These are phyloP conservation scores for Patiria pectinifera DNA, from an alignment of 53 echinoderm and acorn worm species.

Conservation along the genomic window DNA sequence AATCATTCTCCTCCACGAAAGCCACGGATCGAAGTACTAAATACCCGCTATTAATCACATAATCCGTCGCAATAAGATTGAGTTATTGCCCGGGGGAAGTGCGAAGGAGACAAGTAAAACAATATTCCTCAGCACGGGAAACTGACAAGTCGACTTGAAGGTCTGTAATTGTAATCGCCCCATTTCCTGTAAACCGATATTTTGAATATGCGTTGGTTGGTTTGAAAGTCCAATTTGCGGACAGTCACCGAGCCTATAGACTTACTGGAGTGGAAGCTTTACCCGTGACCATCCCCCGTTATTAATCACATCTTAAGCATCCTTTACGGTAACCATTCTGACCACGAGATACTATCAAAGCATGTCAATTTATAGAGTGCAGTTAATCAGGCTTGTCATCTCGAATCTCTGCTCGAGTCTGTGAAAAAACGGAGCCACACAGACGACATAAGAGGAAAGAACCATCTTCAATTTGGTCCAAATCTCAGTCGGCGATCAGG, in stretches of 20 bases:
- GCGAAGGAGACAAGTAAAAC: not conserved
- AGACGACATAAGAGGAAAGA: not conserved
- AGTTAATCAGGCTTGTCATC: not conserved
- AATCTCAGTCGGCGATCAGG: not conserved
- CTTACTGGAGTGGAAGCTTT: not conserved
- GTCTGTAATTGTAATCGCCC: not conserved
- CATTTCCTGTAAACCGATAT: conserved; percentile 5
- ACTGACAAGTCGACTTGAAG: not conserved
- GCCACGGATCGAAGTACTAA: not conserved
- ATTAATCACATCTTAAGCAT: not conserved
- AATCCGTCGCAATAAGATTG: not conserved
- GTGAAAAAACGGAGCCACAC: not conserved
- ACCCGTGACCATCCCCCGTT: not conserved
- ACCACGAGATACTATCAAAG: not conserved
- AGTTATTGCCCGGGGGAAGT: not conserved
- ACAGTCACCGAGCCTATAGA: not conserved
- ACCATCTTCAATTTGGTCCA: not conserved
- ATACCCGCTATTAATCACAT: conserved; percentile 10
- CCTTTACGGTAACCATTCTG: not conserved
- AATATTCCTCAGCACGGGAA: not conserved
- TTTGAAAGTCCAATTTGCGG: not conserved
- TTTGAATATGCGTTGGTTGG: conserved; percentile 12
- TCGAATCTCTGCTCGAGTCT: not conserved
- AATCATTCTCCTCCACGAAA: not conserved
- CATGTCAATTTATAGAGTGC: not conserved